A percentile compares a stretch with the other conserved stretches of the same genome.
Conservation (phyloP, 2,113 vertebrate genomes). For the Dermatemys mawii region DNA sequence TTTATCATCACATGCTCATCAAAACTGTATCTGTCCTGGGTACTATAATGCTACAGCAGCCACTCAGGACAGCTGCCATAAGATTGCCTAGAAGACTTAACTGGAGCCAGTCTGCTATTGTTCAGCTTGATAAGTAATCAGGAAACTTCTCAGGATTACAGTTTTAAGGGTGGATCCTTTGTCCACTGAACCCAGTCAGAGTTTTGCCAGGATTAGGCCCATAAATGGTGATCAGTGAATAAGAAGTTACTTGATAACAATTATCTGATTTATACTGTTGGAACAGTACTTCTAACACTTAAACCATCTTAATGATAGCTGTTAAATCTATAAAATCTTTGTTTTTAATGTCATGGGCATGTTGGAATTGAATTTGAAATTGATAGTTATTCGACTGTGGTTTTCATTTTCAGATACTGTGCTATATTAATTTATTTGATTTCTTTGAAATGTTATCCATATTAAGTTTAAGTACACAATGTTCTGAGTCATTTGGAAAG, state of each 20-base stretch:
- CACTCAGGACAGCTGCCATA: background rate
- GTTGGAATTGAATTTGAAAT: background rate
- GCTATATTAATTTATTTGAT: accelerated
- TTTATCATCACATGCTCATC: too few relatives aligned
- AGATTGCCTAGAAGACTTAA: background rate
- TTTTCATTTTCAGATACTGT: background rate
- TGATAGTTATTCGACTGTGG: background rate
- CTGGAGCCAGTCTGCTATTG: background rate
- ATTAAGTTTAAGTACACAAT: background rate
- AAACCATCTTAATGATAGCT: background rate
- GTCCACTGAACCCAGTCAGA: background rate
- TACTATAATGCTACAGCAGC: background rate
- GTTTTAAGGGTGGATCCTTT: background rate
- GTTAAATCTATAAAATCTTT: background rate
- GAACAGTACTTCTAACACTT: background rate
- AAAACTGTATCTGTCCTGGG: background rate
- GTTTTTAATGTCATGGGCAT: background rate
- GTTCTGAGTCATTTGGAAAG: background rate
- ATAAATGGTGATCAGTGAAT: background rate
- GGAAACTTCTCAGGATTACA: background rate
- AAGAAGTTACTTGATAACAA: background rate
- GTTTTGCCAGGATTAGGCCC: background rate
- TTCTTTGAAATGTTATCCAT: background rate
- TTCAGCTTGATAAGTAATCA: background rate
- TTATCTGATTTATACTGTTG: background rate